Evolutionary conservation across 2,113 vertebrate species (phyloP).

Genomic region (Actenoides lindsayi): DNA sequence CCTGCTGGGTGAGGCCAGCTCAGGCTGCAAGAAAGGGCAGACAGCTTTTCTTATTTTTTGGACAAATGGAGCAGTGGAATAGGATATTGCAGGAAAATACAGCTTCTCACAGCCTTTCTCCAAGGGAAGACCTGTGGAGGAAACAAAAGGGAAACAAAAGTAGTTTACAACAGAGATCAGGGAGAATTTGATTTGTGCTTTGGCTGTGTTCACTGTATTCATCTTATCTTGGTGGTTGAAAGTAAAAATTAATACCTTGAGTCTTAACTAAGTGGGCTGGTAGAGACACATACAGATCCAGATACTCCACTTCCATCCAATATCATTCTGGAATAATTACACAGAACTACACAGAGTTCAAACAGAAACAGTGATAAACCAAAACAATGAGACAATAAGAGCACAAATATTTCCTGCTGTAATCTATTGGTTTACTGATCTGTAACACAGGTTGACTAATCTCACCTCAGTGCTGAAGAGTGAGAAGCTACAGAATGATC

Average conservation of each 20-base stretch:
- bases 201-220: background rate
- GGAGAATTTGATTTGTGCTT: background rate
- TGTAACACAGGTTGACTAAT: background rate
- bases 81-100: background rate
- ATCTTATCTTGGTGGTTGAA: background rate
- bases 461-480: background rate
- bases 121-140: background rate
- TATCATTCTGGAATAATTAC: background rate
- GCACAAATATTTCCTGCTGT: background rate
- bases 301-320: background rate
- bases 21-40: background rate
- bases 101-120: rapidly evolving
- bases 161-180: background rate
- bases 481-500: background rate
- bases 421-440: background rate
- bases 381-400: background rate
- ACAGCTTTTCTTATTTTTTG: background rate
- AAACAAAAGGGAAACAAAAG: background rate
- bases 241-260: background rate
- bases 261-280: background rate
- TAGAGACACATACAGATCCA: background rate
- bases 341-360: background rate
- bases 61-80: background rate
- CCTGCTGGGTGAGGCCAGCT: background rate
- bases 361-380: background rate